A percentile compares a stretch with the other conserved stretches of the same genome.
These are phyloP conservation scores for Dastarcus helophoroides DNA, from an alignment of 2,888 invertebrate genomes.

Conservation along the genomic window DNA sequence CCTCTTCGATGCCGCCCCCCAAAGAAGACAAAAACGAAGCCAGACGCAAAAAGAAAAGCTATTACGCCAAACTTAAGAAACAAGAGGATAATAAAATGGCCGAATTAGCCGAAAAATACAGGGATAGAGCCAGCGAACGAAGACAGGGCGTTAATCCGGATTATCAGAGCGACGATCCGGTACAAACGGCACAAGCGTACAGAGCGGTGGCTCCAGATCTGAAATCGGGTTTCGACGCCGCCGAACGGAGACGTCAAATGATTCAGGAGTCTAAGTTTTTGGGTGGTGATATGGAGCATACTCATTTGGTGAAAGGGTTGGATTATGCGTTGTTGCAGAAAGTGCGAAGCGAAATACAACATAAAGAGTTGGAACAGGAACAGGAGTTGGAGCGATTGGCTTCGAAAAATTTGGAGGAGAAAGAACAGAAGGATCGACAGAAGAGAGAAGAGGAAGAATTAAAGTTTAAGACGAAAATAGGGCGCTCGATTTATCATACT, in stretches of 20 bases:
- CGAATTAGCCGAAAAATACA: conserved; percentile 85
- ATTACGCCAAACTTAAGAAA: conserved; percentile 86
- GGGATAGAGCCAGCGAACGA: conserved; percentile 83
- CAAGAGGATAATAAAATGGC: conserved; percentile 92
- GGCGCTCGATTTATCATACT: conserved; percentile 61
- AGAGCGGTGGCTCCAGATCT: conserved; percentile 93
- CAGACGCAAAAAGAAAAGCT: conserved; percentile 86
- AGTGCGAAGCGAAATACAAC: conserved; percentile 81
- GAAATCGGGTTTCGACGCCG: conserved; percentile 88
- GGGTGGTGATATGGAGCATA: conserved; percentile 99
- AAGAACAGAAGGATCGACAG: conserved; percentile 34
- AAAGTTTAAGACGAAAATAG: conserved; percentile 72
- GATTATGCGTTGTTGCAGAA: conserved; percentile 89
- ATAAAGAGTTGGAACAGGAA: conserved; percentile 72
- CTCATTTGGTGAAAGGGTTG: conserved; percentile 96
- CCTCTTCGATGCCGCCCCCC: conserved; percentile 32
- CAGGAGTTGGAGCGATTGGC: conserved; percentile 68
- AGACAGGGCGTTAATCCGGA: conserved; percentile 77
- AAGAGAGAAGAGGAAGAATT: conserved; percentile 62
- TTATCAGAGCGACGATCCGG: conserved; percentile 70
- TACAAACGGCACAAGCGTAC: conserved; percentile 58
- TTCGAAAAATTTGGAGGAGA: conserved; percentile 43
- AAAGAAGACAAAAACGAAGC: conserved; percentile 70
- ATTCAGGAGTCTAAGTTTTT: conserved; percentile 99
- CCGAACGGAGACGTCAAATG: conserved; percentile 86